These are phyloP conservation scores for Strix uralensis DNA, from an alignment of 2,113 vertebrate genomes.

Conservation along the genomic window DNA sequence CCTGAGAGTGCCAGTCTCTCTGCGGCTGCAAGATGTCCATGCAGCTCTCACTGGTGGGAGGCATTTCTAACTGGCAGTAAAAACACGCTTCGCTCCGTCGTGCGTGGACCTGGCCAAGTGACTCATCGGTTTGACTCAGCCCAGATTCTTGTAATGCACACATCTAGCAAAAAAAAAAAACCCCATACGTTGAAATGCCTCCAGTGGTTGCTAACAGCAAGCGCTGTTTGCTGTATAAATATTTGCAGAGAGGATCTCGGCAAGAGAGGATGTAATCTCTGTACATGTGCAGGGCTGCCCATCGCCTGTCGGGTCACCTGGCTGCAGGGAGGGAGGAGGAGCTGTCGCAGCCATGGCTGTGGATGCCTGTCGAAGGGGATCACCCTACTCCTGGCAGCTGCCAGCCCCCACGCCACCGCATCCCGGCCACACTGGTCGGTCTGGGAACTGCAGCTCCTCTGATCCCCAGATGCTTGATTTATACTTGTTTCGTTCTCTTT, in stretches of 20 bases:
- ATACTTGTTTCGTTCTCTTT: not conserved
- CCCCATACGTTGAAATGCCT: not conserved
- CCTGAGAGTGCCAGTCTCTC: not conserved
- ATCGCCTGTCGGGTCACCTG: not conserved
- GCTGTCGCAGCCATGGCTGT: fast-evolving
- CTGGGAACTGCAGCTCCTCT: not conserved
- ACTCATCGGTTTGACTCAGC: not conserved
- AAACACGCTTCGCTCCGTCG: not conserved
- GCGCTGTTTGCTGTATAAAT: not conserved
- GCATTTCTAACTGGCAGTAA: not conserved
- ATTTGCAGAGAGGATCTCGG: not conserved
- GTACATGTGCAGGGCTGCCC: not conserved
- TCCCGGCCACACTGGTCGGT: not conserved
- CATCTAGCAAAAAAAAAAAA: too few species aligned
- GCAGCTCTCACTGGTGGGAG: not conserved
- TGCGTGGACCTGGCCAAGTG: not conserved
- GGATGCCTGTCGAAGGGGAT: not conserved
- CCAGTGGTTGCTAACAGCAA: not conserved
- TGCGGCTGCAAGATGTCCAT: not conserved
- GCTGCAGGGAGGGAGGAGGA: not conserved
- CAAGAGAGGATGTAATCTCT: not conserved
- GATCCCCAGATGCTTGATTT: not conserved
- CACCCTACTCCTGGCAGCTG: not conserved
- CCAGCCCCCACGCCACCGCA: not conserved
- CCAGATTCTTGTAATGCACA: not conserved